Evolutionary conservation across 2,888 invertebrate species (phyloP).

Genomic region (Allolobophora icterica): DNA sequence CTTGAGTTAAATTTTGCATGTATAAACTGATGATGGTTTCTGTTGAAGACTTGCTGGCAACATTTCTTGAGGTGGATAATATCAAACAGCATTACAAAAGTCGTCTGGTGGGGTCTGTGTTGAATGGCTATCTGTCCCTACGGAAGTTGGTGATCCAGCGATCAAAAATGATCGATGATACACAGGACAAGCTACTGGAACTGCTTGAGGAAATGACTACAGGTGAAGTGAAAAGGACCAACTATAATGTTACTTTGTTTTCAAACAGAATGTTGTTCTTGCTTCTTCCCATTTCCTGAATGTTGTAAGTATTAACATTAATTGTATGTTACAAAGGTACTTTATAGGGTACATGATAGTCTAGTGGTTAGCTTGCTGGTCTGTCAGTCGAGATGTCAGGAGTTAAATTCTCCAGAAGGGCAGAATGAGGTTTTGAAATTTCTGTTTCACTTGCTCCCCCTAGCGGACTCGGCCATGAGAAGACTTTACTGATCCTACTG

Average conservation of each 20-base stretch:
- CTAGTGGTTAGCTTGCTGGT: neutral
- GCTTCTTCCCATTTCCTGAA: neutral
- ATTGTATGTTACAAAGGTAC: neutral
- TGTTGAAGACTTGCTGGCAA: slow-evolving; percentile 76
- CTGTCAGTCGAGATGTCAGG: neutral
- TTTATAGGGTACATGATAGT: neutral
- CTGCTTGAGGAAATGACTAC: slow-evolving; percentile 94
- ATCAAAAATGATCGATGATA: slow-evolving; percentile 92
- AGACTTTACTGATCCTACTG: no score
- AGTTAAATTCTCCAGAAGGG: neutral
- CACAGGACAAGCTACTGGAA: slow-evolving; percentile 90
- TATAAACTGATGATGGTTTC: neutral
- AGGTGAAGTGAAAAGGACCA: slow-evolving; percentile 67
- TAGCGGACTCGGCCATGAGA: neutral
- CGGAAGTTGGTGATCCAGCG: slow-evolving; percentile 89
- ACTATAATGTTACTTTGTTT: neutral
- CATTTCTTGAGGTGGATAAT: slow-evolving; percentile 84
- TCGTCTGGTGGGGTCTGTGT: slow-evolving; percentile 83
- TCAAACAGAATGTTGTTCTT: neutral
- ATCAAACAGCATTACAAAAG: slow-evolving; percentile 90
- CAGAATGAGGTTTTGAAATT: neutral
- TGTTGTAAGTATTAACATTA: neutral
- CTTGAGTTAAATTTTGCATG: neutral
- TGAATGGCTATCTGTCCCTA: slow-evolving; percentile 91
- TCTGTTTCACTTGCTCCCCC: neutral